Evolutionary conservation across 1,140 invertebrate genomes (phyloP).

Genomic region (Trigoniulus corallinus): DNA sequence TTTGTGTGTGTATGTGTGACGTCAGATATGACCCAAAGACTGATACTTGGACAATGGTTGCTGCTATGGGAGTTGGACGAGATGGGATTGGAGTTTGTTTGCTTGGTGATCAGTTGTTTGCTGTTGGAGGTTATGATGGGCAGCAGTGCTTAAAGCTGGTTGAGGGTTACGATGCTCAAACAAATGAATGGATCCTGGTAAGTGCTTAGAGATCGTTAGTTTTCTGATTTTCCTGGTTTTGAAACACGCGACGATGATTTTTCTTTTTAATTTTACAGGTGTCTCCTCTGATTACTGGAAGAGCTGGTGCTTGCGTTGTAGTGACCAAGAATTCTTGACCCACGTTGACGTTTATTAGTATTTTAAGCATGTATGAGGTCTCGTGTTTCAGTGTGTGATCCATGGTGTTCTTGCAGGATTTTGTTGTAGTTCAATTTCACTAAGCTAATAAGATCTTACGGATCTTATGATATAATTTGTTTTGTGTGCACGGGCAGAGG

Average conservation of each 20-base stretch:
- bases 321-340: slow-evolving; percentile 23
- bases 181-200: slow-evolving; percentile 67
- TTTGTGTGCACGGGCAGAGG: too few relatives aligned
- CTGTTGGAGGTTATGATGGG: slow-evolving; percentile 92
- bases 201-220: slow-evolving; percentile 12
- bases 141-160: slow-evolving; percentile 75
- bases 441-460: too few relatives aligned
- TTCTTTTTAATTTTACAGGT: slow-evolving; percentile 30
- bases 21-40: slow-evolving; percentile 50
- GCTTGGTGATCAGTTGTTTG: slow-evolving; percentile 71
- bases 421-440: too few relatives aligned
- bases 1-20: slow-evolving; percentile 11
- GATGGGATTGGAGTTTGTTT: slow-evolving; percentile 84
- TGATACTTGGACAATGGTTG: slow-evolving; percentile 78
- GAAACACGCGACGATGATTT: background rate
- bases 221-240: background rate
- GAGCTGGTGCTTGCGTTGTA: slow-evolving; percentile 75
- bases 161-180: slow-evolving; percentile 80
- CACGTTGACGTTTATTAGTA: too few relatives aligned
- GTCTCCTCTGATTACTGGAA: slow-evolving; percentile 52
- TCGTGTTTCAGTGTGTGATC: too few relatives aligned
- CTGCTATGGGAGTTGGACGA: slow-evolving; percentile 62
- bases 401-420: too few relatives aligned
- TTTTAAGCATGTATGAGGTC: too few relatives aligned
- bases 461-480: too few relatives aligned